Evolutionary conservation across 2,113 vertebrate genomes (phyloP), one percentile per base, ranked within the genome.

Genomic region (Crotophaga sulcirostris): DNA sequence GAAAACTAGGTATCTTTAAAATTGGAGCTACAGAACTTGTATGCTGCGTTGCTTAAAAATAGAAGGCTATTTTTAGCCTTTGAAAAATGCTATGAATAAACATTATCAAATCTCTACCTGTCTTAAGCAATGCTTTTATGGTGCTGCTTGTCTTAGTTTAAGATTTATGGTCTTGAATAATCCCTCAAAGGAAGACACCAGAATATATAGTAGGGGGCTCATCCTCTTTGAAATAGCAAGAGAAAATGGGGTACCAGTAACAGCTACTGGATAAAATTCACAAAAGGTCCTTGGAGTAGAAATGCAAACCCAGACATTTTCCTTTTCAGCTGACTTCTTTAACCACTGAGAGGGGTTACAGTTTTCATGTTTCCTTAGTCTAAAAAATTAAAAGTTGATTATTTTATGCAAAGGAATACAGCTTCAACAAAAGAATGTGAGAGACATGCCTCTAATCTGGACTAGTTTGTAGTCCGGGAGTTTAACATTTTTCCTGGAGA

Each of bases 21-120:
- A 36, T 3, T 34, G 31, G 45, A 88, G 45, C 49, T 72, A 54
- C 44, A 64, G 54, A 64, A 45, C 33, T 68, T 54, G 11, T 56
- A 23, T 51, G 36, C 67, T 62, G 28, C 5, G 1, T 33, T 7
- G 10, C 36, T 93, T 88, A 88, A 92, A 90, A 90, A 49, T 4
- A 77, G 62, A 83, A 69, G 38, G 45, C 31, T 92, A 55, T 83
- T 94, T 94, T 82, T 84, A 81, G 85, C 51, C 86, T 80, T 62
- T 2, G 5, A 75, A 85, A 94, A 94, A 94, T 84, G 70, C 55
- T 66, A 70, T 59, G 25, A 88, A 83, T 76, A 93, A 88, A 80
- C 17, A 14, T 64, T 52, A 81, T 80, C 63, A 85, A 69, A 80
- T 80, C 59, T 88, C 63, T 84, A 69, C 82, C 55, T 74, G 59